Percentiles rank a stretch among this genome's conserved stretches.
Evolutionary conservation across 2,113 vertebrate species (phyloP).

Genomic region (Poeciliopsis turrubarensis): DNA sequence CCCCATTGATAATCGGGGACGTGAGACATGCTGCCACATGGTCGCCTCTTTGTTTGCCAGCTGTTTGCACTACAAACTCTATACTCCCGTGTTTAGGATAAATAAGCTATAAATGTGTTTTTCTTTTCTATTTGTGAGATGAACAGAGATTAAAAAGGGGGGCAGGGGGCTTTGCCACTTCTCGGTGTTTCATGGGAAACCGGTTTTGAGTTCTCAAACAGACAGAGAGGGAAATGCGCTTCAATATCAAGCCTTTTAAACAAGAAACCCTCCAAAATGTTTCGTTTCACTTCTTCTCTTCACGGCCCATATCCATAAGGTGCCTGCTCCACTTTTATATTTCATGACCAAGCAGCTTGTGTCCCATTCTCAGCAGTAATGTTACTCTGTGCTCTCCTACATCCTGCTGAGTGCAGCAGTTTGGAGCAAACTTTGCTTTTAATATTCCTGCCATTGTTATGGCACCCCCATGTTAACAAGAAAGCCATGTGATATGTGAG

Average conservation of each 20-base stretch:
- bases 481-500: constrained; percentile 56
- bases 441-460: constrained; percentile 58
- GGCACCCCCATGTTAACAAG: constrained; percentile 43
- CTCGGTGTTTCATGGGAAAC: constrained; percentile 30
- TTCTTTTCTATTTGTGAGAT: constrained; percentile 42
- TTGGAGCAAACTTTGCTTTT: constrained; percentile 43
- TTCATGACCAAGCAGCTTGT: constrained; percentile 6
- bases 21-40: constrained; percentile 10
- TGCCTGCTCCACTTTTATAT: constrained; percentile 1
- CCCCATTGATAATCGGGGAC: constrained; percentile 4
- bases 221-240: constrained; percentile 32
- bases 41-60: constrained; percentile 9
- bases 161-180: constrained; percentile 2
- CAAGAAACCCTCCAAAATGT: constrained; percentile 1
- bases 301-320: constrained; percentile 8
- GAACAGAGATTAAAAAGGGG: constrained; percentile 23
- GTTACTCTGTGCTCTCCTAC: constrained; percentile 6
- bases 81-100: constrained; percentile 37
- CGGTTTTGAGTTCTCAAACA: constrained; percentile 30
- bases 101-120: constrained; percentile 39
- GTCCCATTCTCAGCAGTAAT: constrained; percentile 24
- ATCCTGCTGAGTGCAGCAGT: constrained; percentile 43
- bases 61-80: constrained; percentile 33
- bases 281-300: constrained; percentile 11
- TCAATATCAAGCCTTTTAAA: constrained; percentile 33